A percentile compares a stretch with the other conserved stretches of the same genome.
Conservation (phyloP, 1,140 invertebrate species). For the Sinella curviseta region DNA sequence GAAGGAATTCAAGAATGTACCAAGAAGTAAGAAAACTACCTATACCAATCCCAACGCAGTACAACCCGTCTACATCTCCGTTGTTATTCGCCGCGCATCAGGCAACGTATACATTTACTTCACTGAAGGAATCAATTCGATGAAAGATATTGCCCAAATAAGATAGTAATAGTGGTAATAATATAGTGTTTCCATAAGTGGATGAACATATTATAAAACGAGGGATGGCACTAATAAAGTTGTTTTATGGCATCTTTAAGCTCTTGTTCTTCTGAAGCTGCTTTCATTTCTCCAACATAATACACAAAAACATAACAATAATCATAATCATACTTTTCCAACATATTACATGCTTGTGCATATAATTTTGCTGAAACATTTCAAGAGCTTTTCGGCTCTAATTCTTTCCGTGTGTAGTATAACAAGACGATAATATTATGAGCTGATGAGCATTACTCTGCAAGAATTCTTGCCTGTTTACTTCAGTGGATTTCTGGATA, state of each 20-base stretch:
- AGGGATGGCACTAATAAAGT: conserved; percentile 20
- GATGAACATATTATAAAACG: not conserved
- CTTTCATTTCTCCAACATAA: not conserved
- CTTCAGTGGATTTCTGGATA: too few relatives aligned
- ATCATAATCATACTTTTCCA: not conserved
- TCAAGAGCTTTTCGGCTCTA: not conserved
- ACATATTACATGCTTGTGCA: not conserved
- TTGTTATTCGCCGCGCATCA: too few relatives aligned
- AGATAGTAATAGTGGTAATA: not conserved
- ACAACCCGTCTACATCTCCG: too few relatives aligned
- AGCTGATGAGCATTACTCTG: not conserved
- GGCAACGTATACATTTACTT: not conserved
- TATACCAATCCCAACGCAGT: too few relatives aligned
- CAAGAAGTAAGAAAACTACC: too few relatives aligned
- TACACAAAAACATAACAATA: conserved; percentile 17
- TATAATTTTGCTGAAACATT: not conserved
- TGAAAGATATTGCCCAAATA: not conserved
- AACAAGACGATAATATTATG: not conserved
- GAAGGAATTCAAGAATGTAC: too few relatives aligned
- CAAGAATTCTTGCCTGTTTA: not conserved
- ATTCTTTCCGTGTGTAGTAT: too few relatives aligned
- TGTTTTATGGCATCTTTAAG: conserved; percentile 14
- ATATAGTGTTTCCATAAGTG: not conserved
- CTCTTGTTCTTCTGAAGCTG: not conserved
- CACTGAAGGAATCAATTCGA: not conserved